A percentile compares a stretch with the other conserved stretches of the same genome.
Conservation (phyloP, 2,113 vertebrate species). For the Agelaius phoeniceus region DNA sequence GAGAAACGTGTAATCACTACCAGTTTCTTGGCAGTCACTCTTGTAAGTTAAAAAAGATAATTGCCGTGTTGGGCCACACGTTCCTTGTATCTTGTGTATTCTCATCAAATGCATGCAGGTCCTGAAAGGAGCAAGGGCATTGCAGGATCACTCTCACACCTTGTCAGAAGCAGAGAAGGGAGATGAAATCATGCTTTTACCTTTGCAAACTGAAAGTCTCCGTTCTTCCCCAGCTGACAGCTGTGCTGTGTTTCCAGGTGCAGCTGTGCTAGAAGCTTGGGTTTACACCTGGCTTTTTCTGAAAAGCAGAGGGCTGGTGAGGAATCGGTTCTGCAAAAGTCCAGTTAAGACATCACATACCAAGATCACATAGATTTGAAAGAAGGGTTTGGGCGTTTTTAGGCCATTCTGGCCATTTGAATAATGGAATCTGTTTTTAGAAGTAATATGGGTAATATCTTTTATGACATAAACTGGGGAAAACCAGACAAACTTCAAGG, state of each 20-base stretch:
- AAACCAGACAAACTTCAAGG: neutral
- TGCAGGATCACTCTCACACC: neutral
- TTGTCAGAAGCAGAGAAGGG: neutral
- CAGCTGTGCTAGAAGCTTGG: neutral
- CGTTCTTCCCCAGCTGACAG: neutral
- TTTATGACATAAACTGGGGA: neutral
- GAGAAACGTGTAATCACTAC: constrained; percentile 37
- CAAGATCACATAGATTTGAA: neutral
- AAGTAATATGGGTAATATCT: neutral
- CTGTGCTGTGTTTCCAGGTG: neutral
- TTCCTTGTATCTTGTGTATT: neutral
- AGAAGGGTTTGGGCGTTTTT: neutral
- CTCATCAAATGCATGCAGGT: neutral
- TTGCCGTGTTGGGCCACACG: rapidly evolving
- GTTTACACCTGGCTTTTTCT: neutral
- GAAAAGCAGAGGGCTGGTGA: neutral
- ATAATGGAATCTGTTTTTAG: neutral
- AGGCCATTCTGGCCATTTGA: neutral
- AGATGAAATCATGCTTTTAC: neutral
- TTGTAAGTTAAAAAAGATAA: constrained; percentile 15
- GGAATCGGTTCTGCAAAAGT: neutral
- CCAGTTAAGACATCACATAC: neutral
- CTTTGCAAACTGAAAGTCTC: neutral
- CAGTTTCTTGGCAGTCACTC: constrained; percentile 28
- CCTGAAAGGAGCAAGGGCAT: neutral